Conservation (phyloP, 1,140 invertebrate species). For the Hestina assimilis region DNA sequence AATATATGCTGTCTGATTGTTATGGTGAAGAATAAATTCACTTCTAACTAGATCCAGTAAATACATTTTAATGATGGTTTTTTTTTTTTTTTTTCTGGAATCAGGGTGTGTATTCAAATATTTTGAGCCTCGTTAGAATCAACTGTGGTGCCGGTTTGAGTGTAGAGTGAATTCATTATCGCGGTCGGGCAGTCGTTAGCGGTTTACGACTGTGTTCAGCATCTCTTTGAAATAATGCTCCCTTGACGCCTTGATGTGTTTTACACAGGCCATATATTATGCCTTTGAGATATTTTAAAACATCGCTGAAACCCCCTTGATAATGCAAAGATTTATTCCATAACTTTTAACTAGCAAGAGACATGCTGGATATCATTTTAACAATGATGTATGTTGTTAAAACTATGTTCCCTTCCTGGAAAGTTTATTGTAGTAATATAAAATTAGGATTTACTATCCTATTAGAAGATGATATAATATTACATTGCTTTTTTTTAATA, state of each 20-base stretch:
- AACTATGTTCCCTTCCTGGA: neutral
- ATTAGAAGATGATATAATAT: neutral
- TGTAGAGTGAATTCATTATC: conserved; percentile 71
- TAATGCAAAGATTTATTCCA: conserved; percentile 2
- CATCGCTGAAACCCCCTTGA: conserved; percentile 8
- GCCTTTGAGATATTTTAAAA: conserved; percentile 19
- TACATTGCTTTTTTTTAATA: too few species aligned
- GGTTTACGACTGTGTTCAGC: conserved; percentile 65
- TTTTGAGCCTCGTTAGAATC: conserved; percentile 68
- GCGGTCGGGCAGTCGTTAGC: conserved; percentile 70
- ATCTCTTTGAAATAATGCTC: conserved; percentile 71
- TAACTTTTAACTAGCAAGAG: conserved; percentile 7
- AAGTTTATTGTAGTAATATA: neutral
- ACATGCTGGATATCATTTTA: neutral
- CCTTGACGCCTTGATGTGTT: conserved; percentile 47
- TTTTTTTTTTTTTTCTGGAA: conserved; percentile 25
- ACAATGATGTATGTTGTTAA: neutral
- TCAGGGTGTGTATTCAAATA: conserved; percentile 50
- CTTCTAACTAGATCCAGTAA: conserved; percentile 4
- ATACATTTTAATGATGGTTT: conserved; percentile 33
- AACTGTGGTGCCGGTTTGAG: conserved; percentile 55
- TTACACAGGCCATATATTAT: conserved; percentile 32
- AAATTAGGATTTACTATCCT: too few species aligned
- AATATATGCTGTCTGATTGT: neutral
- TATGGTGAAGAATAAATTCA: neutral